Evolutionary conservation across 2,797 vertebrate genomes (phyloP), one percentile per base, ranked within the genome.

Genomic region (Scolopax bukidnonensis): DNA sequence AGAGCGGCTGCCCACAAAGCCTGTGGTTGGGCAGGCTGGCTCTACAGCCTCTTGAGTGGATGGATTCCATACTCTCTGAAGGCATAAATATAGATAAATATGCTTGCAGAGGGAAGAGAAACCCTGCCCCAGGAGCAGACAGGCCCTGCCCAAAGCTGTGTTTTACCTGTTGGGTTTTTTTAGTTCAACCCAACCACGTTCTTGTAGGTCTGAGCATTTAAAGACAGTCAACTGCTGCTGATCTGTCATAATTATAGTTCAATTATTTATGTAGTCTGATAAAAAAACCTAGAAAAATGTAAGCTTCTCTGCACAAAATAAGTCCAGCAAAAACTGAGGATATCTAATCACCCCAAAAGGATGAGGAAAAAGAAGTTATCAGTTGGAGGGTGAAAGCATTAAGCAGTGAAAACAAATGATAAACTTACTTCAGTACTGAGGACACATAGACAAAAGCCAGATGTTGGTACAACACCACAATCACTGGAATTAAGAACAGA

Each of bases 381-480:
- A 65, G 30, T 1, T 41, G 33, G 40, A 41, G 45, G 12, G 28
- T 61, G 57, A 87, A 85, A 89, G 64, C 9, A 94, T 65, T 87
- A 83, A 87, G 69, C 50, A 59, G 57, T 32, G 28, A 93, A 94
- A 95, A 87, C 27, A 88, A 89, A 87, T 27, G 8, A 78, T 81
- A 76, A 93, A 88, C 76, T 80, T 78, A 41, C 28, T 75, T 89
- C 79, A 65, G 48, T 47, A 54, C 1, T 65, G 71, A 24, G 60
- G 80, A 92, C 73, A 70, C 61, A 65, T 17, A 81, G 92, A 96
- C 41, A 91, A 88, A 94, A 94, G 30, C 65, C 96, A 96, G 91
- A 93, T 69, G 54, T 61, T 91, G 30, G 38, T 84, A 86, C 36
- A 88, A 92, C 85, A 86, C 33, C 45, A 53, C 40, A 75, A 63